A percentile compares a stretch with the other conserved stretches of the same genome.
Evolutionary conservation across 35 echinoderm and acorn worm species (phyloP).

Genomic region (Ptychodera flava): DNA sequence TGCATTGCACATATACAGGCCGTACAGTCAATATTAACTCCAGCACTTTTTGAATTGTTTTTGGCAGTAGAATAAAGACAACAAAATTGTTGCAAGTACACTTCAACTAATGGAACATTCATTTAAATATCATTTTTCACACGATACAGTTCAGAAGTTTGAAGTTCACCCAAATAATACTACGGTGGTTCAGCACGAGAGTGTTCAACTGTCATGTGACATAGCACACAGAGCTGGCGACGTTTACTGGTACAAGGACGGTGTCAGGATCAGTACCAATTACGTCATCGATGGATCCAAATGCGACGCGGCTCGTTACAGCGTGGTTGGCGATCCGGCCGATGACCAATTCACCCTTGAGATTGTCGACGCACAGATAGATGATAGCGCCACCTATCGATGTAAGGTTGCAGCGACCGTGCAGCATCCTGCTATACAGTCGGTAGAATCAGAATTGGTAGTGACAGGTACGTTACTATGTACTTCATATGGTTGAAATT

Average conservation of each 20-base stretch:
- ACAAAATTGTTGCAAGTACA: no score
- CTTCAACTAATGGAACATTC: no score
- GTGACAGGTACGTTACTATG: not conserved
- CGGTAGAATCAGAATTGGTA: not conserved
- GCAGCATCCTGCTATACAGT: not conserved
- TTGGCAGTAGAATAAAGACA: no score
- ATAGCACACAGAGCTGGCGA: not conserved
- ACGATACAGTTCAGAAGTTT: not conserved
- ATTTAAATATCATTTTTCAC: not conserved
- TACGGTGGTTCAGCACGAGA: not conserved
- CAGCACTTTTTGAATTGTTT: no score
- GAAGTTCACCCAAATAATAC: not conserved
- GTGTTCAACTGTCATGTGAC: not conserved
- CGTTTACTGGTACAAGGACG: not conserved
- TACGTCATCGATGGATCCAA: not conserved
- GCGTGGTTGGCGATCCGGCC: not conserved
- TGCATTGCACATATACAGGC: no score
- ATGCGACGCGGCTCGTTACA: not conserved
- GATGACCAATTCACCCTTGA: not conserved
- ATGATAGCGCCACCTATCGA: not conserved
- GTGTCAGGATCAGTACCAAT: not conserved
- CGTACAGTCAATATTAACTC: no score
- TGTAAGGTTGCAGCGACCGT: not conserved
- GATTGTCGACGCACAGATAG: not conserved
- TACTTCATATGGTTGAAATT: no score